Base-by-base conservation (phyloP, 1,140 invertebrate species). In the Teleopsis dalmanni region DNA sequence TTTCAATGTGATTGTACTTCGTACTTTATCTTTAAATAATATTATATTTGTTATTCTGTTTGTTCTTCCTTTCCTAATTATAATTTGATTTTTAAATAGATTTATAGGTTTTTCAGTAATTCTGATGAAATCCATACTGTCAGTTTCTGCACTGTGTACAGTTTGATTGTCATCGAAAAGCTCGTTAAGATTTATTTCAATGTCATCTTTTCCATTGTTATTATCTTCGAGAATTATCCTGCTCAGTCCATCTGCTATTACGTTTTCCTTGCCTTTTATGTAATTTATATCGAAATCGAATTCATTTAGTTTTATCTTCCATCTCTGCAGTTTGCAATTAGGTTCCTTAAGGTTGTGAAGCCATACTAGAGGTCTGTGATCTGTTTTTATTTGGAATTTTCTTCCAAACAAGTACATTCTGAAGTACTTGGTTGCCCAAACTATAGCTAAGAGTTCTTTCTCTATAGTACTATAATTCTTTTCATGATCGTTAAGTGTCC, bases 361-460 rank as follows among this genome's bases (percentile, higher is more conserved):
- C 36, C 18, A 37, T 18, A 37, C 22, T 37, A 37, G 22, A 11
- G 36, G 36, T 37, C 22, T 37, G 18, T 37, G 18, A 5, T 37
- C 36, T 37, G 36, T 11, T 21, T 37, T 9, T 37, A 37, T 21
- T 37, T 37, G 19, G n/a, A 37, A 37, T 4, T 21, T 9, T 37
- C 31, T 60, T 23, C 69, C 71, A 50, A 65, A 70, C 3, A 78
- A 47, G 55, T 74, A 80, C 9, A 64, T 63, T 48, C 69, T 27
- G 53, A 75, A 78, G 33, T 75, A 56, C 50, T 65, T 53, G 5
- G 75, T 55, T 6, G 65, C 59, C 57, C 57, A 68, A 11, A 76
- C 45, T 18, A 76, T 59, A 2, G 70, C 71, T 16, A 76, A 43
- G 16, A 66, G 55, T 57, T 76, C 73, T 47, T 62, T 59, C 31